Base-by-base conservation (phyloP, 2,888 invertebrate species). In the Trichogramma evanescens region DNA sequence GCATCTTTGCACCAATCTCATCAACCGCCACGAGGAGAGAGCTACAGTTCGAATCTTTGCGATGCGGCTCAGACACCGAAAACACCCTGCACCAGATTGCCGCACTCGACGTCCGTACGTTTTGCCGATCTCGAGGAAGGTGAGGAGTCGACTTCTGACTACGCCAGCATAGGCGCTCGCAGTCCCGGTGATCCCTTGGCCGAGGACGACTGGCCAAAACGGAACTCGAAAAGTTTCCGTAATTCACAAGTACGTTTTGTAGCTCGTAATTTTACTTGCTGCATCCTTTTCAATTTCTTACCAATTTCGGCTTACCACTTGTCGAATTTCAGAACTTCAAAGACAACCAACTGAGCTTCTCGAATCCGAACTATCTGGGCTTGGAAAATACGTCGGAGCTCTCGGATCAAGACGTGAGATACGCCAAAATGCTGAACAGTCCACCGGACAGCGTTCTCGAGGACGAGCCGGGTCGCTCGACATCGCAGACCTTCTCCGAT, bases 311-410 rank as follows among this genome's bases (percentile, higher is more conserved):
- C 10, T 48, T 67, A 0, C 66, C 42, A n/a, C 6, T 67, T 10
- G 63, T 68, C 2, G 71, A 74, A 1, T 58, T 70, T 51, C 67
- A 74, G 68, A 69, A 70, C 60, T 70, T 74, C 65, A 71, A 75
- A 38, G 81, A 80, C 52, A 81, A 82, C 1, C 82, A 82, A 6
- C 84, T 85, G 59, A 87, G 89, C 1, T 89, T 89, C 75, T 87
- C 87, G 71, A 89, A 89, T 75, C 89, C 89, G 4, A 89, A 89
- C 74, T 89, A 89, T 71, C 76, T 88, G 66, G 88, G 88, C 0
- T 83, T 87, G 5, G 87, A 87, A 66, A 82, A 85, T 50, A 79
- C 80, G 64, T 73, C 74, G 1, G 65, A 55, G 50, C 5, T 55
- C 26, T 26, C 10, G 38, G 50, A 46, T 56, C 68, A 73, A n/a